Percentiles rank a stretch among this genome's conserved stretches.
These are phyloP conservation scores for Galagoides demidoff DNA, from an alignment of 2,797 vertebrate species.

Conservation along the genomic window DNA sequence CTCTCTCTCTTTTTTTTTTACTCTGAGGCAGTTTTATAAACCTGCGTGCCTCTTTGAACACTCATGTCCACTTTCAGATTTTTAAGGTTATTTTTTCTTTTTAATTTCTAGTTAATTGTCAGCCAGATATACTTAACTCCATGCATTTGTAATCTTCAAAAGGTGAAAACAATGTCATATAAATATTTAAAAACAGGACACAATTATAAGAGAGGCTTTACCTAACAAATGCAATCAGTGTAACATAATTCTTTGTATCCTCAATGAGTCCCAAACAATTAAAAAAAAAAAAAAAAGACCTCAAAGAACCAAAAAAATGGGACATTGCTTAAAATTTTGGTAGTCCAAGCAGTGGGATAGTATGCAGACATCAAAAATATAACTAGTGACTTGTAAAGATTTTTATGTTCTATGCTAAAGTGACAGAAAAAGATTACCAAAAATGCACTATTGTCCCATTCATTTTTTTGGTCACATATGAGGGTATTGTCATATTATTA, in stretches of 20 bases:
- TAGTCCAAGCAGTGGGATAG: neutral
- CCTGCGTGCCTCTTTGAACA: neutral
- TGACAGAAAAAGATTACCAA: neutral
- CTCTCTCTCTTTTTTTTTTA: neutral
- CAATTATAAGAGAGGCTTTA: too few relatives aligned
- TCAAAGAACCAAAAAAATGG: neutral
- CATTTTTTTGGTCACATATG: neutral
- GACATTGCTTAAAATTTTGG: neutral
- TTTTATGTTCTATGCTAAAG: slow-evolving; percentile 1
- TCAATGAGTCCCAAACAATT: too few relatives aligned
- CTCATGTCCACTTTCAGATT: neutral
- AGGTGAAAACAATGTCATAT: neutral
- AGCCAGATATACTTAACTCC: neutral
- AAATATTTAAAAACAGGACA: neutral
- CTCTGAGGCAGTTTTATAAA: neutral
- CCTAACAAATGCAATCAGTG: too few relatives aligned
- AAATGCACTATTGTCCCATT: neutral
- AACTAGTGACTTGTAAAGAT: neutral
- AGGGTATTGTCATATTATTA: neutral
- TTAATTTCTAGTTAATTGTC: neutral
- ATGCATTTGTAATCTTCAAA: neutral
- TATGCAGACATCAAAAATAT: neutral
- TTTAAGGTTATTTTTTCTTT: neutral
- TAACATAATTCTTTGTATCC: too few relatives aligned
- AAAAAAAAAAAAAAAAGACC: too few relatives aligned